A percentile compares a stretch with the other conserved stretches of the same genome.
These are phyloP conservation scores for Dryas iulia DNA, from an alignment of 1,140 invertebrate genomes.

Conservation along the genomic window DNA sequence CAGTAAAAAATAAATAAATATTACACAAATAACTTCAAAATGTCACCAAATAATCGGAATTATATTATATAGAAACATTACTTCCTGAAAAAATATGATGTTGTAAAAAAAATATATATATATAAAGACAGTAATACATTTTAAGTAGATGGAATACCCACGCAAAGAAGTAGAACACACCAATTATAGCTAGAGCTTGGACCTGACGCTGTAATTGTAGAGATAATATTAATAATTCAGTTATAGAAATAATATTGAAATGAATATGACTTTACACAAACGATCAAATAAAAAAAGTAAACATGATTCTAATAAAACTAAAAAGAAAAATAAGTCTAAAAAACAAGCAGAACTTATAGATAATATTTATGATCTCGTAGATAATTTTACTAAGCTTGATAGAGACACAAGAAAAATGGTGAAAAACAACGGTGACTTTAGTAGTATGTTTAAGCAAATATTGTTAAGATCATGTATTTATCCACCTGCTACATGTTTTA, in stretches of 20 bases:
- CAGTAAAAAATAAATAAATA: neutral
- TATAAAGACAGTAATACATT: too few relatives aligned
- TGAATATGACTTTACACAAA: neutral
- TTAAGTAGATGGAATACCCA: too few relatives aligned
- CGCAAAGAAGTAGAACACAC: too few relatives aligned
- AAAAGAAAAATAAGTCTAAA: slow-evolving; percentile 13
- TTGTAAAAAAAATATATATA: too few relatives aligned
- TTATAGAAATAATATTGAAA: neutral
- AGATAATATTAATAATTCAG: too few relatives aligned
- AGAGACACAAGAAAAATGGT: slow-evolving; percentile 14
- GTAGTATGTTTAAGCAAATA: slow-evolving; percentile 20
- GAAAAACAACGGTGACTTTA: slow-evolving; percentile 22
- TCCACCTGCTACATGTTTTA: neutral
- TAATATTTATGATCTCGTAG: slow-evolving; percentile 32
- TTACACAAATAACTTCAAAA: neutral
- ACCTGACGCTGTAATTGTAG: too few relatives aligned
- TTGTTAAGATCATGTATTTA: slow-evolving; percentile 10
- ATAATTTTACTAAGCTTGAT: slow-evolving; percentile 33
- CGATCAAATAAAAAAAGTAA: neutral
- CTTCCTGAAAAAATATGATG: too few relatives aligned
- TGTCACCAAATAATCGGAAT: neutral
- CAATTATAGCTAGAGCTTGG: too few relatives aligned
- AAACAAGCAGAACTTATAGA: slow-evolving; percentile 10
- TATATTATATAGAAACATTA: too few relatives aligned
- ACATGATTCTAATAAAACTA: too few relatives aligned